Percentiles rank a stretch among this genome's conserved stretches.
Evolutionary conservation across 2,113 vertebrate species (phyloP).

Genomic region (Apteryx mantelli): DNA sequence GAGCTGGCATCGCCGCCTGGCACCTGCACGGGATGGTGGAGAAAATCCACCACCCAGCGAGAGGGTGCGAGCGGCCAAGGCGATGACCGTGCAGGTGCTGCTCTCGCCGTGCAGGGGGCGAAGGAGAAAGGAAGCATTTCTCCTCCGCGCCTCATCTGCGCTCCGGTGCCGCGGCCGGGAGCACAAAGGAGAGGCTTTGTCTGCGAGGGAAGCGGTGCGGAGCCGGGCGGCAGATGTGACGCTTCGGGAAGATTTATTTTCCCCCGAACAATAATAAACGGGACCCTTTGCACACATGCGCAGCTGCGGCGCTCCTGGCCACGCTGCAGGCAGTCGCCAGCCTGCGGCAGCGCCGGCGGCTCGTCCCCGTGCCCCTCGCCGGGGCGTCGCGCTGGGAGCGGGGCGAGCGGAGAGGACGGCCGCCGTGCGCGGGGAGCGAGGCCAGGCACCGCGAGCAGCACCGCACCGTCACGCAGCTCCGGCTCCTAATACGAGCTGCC

Average conservation of each 20-base stretch:
- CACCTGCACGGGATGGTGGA: no score
- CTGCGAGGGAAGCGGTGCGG: not conserved
- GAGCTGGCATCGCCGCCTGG: no score
- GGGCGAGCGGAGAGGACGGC: no score
- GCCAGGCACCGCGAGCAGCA: not conserved
- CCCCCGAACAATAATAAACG: not conserved
- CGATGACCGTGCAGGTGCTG: no score
- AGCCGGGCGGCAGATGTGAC: not conserved
- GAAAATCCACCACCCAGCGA: no score
- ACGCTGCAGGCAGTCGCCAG: no score
- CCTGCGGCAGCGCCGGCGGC: no score
- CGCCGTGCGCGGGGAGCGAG: no score
- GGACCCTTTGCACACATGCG: fast-evolving
- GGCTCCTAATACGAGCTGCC: not conserved
- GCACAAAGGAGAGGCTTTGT: conserved; percentile 10
- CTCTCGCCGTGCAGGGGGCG: not conserved
- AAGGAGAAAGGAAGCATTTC: not conserved
- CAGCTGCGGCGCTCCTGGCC: not conserved
- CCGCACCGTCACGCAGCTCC: not conserved
- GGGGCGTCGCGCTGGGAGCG: no score
- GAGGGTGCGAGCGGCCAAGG: no score
- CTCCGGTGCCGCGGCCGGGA: not conserved
- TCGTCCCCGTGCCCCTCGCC: no score
- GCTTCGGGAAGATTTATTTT: not conserved
- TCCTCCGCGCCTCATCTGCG: no score